These are phyloP conservation scores for Diabrotica undecimpunctata DNA, from an alignment of 1,140 invertebrate genomes.

Conservation along the genomic window DNA sequence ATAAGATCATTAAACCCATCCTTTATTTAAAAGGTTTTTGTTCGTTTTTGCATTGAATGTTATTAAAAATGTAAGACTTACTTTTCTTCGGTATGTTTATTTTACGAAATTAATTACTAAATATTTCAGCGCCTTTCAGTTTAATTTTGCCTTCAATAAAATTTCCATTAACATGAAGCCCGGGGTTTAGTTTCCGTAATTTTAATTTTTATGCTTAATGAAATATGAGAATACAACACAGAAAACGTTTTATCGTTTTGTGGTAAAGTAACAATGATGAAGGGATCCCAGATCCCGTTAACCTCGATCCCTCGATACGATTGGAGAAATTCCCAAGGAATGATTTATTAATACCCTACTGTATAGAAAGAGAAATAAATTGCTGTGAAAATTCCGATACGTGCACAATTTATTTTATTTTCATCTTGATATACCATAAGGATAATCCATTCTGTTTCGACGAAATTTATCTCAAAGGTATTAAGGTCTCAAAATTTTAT, in stretches of 20 bases:
- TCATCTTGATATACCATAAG: not conserved
- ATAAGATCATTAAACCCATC: too few relatives aligned
- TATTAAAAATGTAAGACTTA: too few relatives aligned
- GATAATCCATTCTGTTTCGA: slow-evolving; percentile 1
- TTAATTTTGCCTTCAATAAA: not conserved
- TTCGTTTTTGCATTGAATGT: too few relatives aligned
- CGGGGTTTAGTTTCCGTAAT: not conserved
- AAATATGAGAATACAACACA: not conserved
- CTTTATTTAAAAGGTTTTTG: too few relatives aligned
- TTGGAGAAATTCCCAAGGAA: not conserved
- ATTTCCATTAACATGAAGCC: not conserved
- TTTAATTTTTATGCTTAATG: not conserved
- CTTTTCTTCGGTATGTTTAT: too few relatives aligned
- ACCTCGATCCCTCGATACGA: not conserved
- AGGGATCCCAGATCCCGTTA: not conserved
- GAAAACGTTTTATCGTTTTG: not conserved
- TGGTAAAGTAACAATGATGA: not conserved
- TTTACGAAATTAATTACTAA: not conserved
- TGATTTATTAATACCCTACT: slow-evolving; percentile 1
- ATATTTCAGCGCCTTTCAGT: not conserved
- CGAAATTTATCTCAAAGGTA: not conserved
- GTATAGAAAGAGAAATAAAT: slow-evolving; percentile 3
- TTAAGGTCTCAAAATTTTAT: not conserved
- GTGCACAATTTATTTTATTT: not conserved
- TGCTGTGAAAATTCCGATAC: not conserved